Conservation (phyloP, 1,140 invertebrate genomes). For the Bilobella aurantiaca region DNA sequence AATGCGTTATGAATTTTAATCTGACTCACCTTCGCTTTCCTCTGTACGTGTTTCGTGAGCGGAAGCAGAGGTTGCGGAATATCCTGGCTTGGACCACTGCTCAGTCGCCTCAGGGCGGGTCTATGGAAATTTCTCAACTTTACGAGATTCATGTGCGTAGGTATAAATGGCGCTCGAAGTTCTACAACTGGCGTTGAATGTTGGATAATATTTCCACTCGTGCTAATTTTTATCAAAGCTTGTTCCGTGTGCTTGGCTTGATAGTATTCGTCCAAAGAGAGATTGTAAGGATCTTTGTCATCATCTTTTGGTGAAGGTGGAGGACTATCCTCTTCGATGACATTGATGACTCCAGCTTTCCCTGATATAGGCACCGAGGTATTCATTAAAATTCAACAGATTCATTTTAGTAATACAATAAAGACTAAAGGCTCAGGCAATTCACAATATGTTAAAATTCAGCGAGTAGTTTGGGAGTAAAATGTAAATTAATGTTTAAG, state of each 20-base stretch:
- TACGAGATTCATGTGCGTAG: slow-evolving; percentile 72
- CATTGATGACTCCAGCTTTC: slow-evolving; percentile 90
- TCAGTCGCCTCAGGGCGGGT: slow-evolving; percentile 61
- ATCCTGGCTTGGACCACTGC: slow-evolving; percentile 56
- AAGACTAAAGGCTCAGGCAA: no score
- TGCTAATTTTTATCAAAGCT: slow-evolving; percentile 57
- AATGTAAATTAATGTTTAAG: background rate
- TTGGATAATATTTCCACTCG: slow-evolving; percentile 72
- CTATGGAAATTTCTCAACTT: slow-evolving; percentile 87
- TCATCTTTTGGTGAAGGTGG: slow-evolving; percentile 67
- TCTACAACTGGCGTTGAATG: slow-evolving; percentile 95
- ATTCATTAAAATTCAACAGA: background rate
- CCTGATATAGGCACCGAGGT: no score
- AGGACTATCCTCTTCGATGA: slow-evolving; percentile 77
- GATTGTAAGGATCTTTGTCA: slow-evolving; percentile 92
- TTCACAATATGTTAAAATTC: no score
- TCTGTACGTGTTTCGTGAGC: slow-evolving; percentile 77
- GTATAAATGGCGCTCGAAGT: slow-evolving; percentile 85
- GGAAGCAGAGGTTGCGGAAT: slow-evolving; percentile 64
- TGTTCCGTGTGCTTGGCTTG: slow-evolving; percentile 71
- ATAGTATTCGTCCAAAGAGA: slow-evolving; percentile 96
- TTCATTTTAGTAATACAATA: no score
- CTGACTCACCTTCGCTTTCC: slow-evolving; percentile 63
- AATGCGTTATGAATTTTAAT: background rate
- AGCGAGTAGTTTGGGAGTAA: background rate